Conservation (phyloP, 2,888 invertebrate species). For the Diloba caeruleocephala region DNA sequence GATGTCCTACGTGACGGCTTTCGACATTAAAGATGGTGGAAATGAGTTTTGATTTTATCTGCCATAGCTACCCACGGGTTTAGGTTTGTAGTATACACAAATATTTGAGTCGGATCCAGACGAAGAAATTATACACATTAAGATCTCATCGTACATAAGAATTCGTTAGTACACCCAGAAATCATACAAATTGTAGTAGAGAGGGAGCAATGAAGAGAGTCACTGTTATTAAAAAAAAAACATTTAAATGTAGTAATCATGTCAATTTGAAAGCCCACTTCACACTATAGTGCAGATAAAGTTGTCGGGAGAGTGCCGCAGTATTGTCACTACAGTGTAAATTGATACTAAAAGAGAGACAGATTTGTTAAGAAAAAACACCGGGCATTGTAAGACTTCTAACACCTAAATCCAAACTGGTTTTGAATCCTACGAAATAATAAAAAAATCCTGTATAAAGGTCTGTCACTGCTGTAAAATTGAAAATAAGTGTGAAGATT, state of each 20-base stretch:
- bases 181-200: too few species aligned
- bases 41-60: slow-evolving; percentile 62
- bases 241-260: neutral
- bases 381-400: too few species aligned
- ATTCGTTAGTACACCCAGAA: too few species aligned
- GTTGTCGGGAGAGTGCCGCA: slow-evolving; percentile 6
- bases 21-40: slow-evolving; percentile 55
- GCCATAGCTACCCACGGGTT: slow-evolving; percentile 55
- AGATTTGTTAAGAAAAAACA: too few species aligned
- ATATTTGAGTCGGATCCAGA: slow-evolving; percentile 11
- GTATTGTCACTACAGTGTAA: slow-evolving; percentile 39
- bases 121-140: slow-evolving; percentile 3
- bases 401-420: too few species aligned
- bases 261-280: slow-evolving; percentile 26
- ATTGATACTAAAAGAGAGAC: slow-evolving; percentile 38
- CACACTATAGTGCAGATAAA: slow-evolving; percentile 39
- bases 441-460: too few species aligned
- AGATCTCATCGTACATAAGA: neutral
- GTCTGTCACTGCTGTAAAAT: too few species aligned
- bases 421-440: too few species aligned
- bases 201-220: too few species aligned
- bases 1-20: slow-evolving; percentile 56
- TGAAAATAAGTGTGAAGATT: slow-evolving; percentile 24
- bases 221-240: neutral
- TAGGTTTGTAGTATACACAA: slow-evolving; percentile 19